A percentile compares a stretch with the other conserved stretches of the same genome.
These are phyloP conservation scores for Danio rerio DNA, from an alignment of 2,113 vertebrate species.

Conservation along the genomic window DNA sequence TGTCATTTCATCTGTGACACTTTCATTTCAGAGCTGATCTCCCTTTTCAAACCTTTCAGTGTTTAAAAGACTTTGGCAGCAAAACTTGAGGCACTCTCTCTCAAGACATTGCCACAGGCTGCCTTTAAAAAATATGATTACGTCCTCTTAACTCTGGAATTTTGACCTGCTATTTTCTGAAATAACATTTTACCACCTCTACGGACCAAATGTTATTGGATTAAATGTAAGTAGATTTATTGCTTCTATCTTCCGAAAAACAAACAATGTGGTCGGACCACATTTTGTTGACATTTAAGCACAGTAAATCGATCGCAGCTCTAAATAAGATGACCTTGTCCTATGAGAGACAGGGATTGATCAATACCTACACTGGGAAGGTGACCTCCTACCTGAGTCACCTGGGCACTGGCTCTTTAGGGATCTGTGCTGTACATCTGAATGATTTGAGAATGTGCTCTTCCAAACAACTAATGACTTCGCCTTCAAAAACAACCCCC, in stretches of 20 bases:
- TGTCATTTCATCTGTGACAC: conserved; percentile 43
- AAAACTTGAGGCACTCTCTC: conserved; percentile 36
- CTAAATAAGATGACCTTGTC: conserved; percentile 46
- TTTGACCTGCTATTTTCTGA: conserved; percentile 19
- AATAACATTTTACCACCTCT: conserved; percentile 16
- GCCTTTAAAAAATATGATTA: conserved; percentile 30
- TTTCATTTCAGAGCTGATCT: conserved; percentile 43
- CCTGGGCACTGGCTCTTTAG: conserved; percentile 46
- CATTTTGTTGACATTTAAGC: conserved; percentile 24
- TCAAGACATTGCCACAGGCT: neutral
- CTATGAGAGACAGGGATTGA: conserved; percentile 29
- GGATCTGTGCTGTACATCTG: conserved; percentile 48
- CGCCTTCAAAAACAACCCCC: conserved; percentile 45
- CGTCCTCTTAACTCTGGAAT: conserved; percentile 25
- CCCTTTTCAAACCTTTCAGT: conserved; percentile 37
- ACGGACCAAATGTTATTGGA: conserved; percentile 8
- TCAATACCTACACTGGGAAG: conserved; percentile 53
- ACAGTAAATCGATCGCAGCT: conserved; percentile 19
- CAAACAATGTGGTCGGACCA: conserved; percentile 9
- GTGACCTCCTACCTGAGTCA: conserved; percentile 48
- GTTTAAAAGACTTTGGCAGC: conserved; percentile 22
- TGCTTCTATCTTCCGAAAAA: neutral
- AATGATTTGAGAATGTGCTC: conserved; percentile 33
- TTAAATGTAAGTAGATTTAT: conserved; percentile 3
- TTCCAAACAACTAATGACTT: conserved; percentile 52